Base-by-base conservation (phyloP, 2,888 invertebrate species). In the Brachyopa scutellaris region DNA sequence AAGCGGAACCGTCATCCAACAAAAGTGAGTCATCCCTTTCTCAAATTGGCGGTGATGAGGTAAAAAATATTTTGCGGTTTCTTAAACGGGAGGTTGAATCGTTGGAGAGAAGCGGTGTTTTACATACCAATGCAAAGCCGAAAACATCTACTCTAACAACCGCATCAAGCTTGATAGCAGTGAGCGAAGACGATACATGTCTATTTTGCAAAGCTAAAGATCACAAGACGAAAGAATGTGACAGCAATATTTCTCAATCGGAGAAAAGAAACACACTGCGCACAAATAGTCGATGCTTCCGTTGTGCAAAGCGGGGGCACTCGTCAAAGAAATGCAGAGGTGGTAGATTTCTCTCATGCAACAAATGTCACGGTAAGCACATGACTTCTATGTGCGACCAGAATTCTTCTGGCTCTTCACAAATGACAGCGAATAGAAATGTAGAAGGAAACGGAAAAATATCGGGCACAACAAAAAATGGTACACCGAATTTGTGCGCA, bases 291-390 rank as follows among this genome's bases (percentile, higher is more conserved):
- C 13, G 53, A 11, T 66, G 53, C 15, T 62, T 62, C 15, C 61
- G 47, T 23, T 51, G 64, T 29, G 49, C 64, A n/a, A 64, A 15
- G 17, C n/a, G 11, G 3, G 66, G 53, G 4, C 42, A 66, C 17
- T 66, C 66, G 9, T 66, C 51, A n/a, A 64, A 64, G 19, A 64
- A 64, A 40, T 64, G 51, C 13, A 23, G 40, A 64, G 51, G 51
- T 13, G 17, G 40, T 51, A 64, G 51, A 51, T 64, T 38, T 29
- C 53, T 66, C 21, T 42, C 47, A n/a, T 64, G 64, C 15, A 38
- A 26, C 15, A 42, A 59, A 8, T 59, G 59, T 17, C 26, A 59
- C n/a, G 53, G 51, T 9, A 42, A 19, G 8, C 53, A 53, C 7
- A 53, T 66, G 53, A 38, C 66, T 1, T 40, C 40, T 1, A 42